Conservation (phyloP, 2,797 vertebrate genomes). For the Taenioides sp. region DNA sequence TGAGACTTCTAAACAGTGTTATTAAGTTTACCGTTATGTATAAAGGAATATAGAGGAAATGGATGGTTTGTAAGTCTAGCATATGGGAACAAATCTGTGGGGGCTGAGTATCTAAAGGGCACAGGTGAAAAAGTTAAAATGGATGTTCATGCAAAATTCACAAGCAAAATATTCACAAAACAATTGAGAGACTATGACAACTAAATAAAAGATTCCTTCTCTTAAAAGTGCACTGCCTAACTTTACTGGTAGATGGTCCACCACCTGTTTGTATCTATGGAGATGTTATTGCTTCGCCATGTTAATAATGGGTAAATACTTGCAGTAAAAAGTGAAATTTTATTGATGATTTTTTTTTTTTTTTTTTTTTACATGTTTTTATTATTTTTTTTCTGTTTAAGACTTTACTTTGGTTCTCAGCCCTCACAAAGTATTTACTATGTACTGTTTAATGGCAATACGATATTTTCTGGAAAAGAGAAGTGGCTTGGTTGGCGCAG, state of each 20-base stretch:
- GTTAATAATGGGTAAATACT: background rate
- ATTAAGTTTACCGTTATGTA: background rate
- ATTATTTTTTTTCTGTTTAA: background rate
- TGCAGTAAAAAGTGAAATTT: background rate
- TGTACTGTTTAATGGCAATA: background rate
- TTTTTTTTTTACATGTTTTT: background rate
- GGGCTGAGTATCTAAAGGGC: background rate
- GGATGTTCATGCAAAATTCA: background rate
- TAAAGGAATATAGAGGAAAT: background rate
- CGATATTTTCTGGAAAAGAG: background rate
- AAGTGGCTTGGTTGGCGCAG: background rate
- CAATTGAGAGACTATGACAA: background rate
- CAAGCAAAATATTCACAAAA: background rate
- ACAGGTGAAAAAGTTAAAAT: background rate
- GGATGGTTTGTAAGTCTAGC: background rate
- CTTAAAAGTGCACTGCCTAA: background rate
- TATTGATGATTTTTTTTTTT: background rate
- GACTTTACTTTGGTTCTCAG: background rate
- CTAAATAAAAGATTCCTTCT: background rate
- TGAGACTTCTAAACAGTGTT: conserved; percentile 9
- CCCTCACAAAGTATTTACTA: background rate
- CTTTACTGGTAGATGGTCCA: background rate
- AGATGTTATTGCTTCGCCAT: too few relatives aligned
- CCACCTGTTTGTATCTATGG: too few relatives aligned
- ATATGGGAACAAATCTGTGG: background rate